These are phyloP conservation scores for Myotis vivesi DNA, from an alignment of 2,797 vertebrate species.

Conservation along the genomic window DNA sequence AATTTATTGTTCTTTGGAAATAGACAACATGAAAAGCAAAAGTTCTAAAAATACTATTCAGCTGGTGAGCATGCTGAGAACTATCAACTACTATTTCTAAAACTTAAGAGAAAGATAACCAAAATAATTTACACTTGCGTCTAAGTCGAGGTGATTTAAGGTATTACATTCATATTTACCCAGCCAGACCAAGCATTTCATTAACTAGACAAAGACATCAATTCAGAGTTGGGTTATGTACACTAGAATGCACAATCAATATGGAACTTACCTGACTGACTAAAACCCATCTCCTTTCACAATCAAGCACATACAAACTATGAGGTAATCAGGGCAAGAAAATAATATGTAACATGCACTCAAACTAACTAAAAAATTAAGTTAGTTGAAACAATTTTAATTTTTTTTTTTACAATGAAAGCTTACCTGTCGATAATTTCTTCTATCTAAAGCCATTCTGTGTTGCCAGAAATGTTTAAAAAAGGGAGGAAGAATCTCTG, in stretches of 20 bases:
- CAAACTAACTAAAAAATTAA: not conserved
- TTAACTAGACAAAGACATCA: not conserved
- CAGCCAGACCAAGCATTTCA: not conserved
- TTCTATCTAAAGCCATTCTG: conserved; percentile 98
- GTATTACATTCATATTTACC: not conserved
- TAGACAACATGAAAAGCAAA: not conserved
- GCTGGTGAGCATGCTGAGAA: not conserved
- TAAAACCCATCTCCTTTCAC: conserved; percentile 29
- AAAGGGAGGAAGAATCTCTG: conserved; percentile 98
- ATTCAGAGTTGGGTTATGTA: not conserved
- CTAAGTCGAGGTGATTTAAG: not conserved
- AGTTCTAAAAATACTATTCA: not conserved
- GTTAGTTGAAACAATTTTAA: not conserved
- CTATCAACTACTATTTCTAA: not conserved
- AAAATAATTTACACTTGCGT: not conserved
- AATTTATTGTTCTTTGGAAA: conserved; percentile 18
- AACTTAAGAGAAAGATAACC: not conserved
- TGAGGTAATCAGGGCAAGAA: not conserved
- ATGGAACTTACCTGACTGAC: not conserved
- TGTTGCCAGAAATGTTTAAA: conserved; percentile 99
- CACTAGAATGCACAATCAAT: conserved; percentile 3
- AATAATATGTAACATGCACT: not conserved
- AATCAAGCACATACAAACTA: not conserved
- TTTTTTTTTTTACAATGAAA: not conserved
- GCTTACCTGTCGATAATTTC: conserved; percentile 98